These are phyloP conservation scores for Barbus barbus DNA, from an alignment of 2,113 vertebrate species.

Conservation along the genomic window DNA sequence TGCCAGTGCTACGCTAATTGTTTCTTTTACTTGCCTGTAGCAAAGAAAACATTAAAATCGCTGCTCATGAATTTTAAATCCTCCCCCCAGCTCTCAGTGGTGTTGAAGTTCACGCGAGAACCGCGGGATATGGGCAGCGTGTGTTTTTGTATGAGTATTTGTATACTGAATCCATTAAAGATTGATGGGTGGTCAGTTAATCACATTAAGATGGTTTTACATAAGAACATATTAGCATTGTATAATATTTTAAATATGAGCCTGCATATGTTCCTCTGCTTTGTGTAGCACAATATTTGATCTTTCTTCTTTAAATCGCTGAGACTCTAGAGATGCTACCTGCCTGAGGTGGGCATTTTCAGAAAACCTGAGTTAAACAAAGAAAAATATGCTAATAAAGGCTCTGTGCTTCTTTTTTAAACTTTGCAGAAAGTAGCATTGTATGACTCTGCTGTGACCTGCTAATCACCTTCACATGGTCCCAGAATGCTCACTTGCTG, in stretches of 20 bases:
- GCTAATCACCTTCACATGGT: neutral
- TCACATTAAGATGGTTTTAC: constrained; percentile 20
- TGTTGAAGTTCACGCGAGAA: constrained; percentile 34
- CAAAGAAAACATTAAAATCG: constrained; percentile 60
- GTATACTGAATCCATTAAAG: neutral
- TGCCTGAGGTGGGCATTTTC: constrained; percentile 10
- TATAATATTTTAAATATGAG: neutral
- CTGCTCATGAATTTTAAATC: constrained; percentile 58
- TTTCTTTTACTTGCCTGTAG: constrained; percentile 62
- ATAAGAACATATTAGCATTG: constrained; percentile 23
- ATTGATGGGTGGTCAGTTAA: constrained; percentile 37
- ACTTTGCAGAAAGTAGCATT: neutral
- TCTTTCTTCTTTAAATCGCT: neutral
- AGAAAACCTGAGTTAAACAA: constrained; percentile 5
- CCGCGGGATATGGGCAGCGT: neutral
- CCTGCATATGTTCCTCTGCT: neutral
- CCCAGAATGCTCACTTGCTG: neutral
- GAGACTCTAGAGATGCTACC: neutral
- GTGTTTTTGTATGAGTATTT: neutral
- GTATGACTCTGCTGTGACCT: neutral
- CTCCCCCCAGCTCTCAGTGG: constrained; percentile 5
- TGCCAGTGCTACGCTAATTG: constrained; percentile 59
- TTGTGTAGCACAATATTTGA: neutral
- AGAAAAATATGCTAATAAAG: constrained; percentile 4
- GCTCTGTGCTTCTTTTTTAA: neutral